These are phyloP conservation scores for Chloebia gouldiae DNA, from an alignment of 2,113 vertebrate species.

Conservation along the genomic window DNA sequence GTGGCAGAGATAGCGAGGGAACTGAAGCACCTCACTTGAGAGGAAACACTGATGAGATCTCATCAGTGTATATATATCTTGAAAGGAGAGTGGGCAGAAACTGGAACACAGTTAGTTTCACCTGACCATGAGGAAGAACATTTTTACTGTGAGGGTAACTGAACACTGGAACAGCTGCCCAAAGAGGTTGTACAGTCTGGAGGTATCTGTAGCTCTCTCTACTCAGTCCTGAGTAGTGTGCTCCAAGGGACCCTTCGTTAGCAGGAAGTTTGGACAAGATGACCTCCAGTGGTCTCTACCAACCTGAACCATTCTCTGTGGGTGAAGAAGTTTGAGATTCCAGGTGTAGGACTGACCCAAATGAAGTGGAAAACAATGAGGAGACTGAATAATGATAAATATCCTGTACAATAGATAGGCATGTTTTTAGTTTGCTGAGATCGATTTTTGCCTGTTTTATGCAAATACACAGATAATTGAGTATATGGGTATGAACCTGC, in stretches of 20 bases:
- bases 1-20: background rate
- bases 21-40: background rate
- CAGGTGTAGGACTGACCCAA: background rate
- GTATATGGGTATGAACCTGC: background rate
- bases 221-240: accelerated
- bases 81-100: background rate
- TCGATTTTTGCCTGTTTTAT: background rate
- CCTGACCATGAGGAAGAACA: background rate
- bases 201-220: background rate
- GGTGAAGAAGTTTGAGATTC: background rate
- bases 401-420: background rate
- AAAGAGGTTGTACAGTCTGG: background rate
- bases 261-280: background rate
- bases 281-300: background rate
- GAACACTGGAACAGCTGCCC: background rate
- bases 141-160: background rate
- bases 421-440: background rate
- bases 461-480: background rate
- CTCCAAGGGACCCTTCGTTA: accelerated
- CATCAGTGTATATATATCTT: background rate
- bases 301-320: background rate
- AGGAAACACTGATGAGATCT: background rate
- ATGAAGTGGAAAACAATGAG: background rate
- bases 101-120: background rate
- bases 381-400: background rate